Evolutionary conservation across 2,888 invertebrate species (phyloP).

Genomic region (Pollenia angustigena): DNA sequence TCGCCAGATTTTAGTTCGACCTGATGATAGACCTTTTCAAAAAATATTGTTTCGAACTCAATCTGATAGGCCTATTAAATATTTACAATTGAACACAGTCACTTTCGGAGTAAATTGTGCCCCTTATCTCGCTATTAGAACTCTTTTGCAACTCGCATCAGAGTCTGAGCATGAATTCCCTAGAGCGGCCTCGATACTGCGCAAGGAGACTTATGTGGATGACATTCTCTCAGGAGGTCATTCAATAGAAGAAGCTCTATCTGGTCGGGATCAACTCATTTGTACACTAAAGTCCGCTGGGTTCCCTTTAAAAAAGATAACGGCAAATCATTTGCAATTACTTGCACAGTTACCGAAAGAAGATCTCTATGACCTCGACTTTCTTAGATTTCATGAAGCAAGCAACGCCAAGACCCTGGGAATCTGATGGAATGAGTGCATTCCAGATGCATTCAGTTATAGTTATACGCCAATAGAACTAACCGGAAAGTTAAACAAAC

Average conservation of each 20-base stretch:
- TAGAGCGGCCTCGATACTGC: neutral
- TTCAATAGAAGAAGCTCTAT: neutral
- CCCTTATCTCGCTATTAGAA: slow-evolving; percentile 33
- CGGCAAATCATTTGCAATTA: neutral
- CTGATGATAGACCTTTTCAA: no score
- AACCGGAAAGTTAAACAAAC: neutral
- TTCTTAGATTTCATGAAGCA: no score
- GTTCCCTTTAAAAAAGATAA: slow-evolving; percentile 13
- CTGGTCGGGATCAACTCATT: neutral
- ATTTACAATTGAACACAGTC: slow-evolving; percentile 23
- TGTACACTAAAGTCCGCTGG: slow-evolving; percentile 12
- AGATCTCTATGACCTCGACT: neutral
- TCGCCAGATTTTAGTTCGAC: no score
- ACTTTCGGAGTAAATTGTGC: slow-evolving; percentile 37
- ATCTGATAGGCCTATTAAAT: neutral
- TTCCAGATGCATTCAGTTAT: slow-evolving; percentile 1
- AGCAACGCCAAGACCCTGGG: slow-evolving; percentile 16
- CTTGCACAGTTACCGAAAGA: neutral
- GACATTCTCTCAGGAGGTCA: slow-evolving; percentile 25
- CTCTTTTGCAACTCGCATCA: neutral
- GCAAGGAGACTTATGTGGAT: slow-evolving; percentile 24
- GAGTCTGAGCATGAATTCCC: neutral
- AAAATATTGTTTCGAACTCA: no score
- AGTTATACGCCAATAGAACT: neutral
- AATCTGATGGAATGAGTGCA: slow-evolving; percentile 20